Evolutionary conservation across 2,888 invertebrate genomes (phyloP).

Genomic region (Glaucopsyche alexis): DNA sequence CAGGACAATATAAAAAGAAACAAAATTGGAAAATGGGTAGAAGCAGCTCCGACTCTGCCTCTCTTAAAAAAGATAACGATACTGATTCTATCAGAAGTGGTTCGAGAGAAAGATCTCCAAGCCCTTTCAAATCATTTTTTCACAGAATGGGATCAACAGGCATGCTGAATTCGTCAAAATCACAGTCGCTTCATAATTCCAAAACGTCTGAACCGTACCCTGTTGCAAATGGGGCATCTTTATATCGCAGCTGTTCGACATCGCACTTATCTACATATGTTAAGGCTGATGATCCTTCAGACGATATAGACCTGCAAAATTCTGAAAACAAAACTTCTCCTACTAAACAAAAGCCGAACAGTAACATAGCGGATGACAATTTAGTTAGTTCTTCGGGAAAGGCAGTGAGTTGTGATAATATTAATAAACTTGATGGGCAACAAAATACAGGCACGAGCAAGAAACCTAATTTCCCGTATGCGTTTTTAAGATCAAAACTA

Average conservation of each 20-base stretch:
- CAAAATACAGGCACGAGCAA: conserved; percentile 72
- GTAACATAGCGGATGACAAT: conserved; percentile 58
- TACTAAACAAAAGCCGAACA: conserved; percentile 56
- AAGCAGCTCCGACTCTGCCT: conserved; percentile 72
- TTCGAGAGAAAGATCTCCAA: conserved; percentile 79
- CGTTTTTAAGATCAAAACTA: conserved; percentile 86
- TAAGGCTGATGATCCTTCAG: conserved; percentile 89
- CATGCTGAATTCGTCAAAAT: conserved; percentile 83
- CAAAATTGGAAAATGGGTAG: conserved; percentile 81
- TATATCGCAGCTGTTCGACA: conserved; percentile 89
- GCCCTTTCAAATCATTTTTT: conserved; percentile 86
- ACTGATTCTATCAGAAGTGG: conserved; percentile 72
- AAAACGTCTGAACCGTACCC: conserved; percentile 60
- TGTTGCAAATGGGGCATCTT: conserved; percentile 67
- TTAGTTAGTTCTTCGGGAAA: conserved; percentile 77
- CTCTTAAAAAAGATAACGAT: conserved; percentile 69
- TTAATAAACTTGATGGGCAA: conserved; percentile 76
- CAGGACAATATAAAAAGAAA: conserved; percentile 77
- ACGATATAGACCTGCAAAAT: conserved; percentile 84
- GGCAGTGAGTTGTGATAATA: conserved; percentile 86
- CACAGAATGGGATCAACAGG: conserved; percentile 88
- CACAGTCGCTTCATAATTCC: conserved; percentile 65
- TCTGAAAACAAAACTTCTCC: conserved; percentile 62
- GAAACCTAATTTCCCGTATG: conserved; percentile 87
- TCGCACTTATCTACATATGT: conserved; percentile 88